Evolutionary conservation across 92 coral and sea anemone species (phyloP).

Genomic region (Micromussa lordhowensis): DNA sequence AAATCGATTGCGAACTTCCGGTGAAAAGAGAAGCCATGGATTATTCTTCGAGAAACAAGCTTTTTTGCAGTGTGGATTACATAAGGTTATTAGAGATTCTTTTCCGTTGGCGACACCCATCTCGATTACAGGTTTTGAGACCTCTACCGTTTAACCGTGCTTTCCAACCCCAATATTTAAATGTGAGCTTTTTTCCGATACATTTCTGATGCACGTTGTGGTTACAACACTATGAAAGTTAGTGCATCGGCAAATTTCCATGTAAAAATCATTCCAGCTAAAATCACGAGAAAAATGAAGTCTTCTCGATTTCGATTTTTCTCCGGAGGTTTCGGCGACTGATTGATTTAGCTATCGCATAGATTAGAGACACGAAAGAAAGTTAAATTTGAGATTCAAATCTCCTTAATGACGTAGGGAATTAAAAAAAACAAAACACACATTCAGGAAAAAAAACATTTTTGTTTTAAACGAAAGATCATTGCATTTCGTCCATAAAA

Average conservation of each 20-base stretch:
- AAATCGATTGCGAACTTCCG: neutral
- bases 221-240: neutral
- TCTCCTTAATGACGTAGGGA: neutral
- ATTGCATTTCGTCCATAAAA: too few species aligned
- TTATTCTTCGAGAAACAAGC: neutral
- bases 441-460: neutral
- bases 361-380: neutral
- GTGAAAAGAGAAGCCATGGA: neutral
- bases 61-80: neutral
- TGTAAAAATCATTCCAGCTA: neutral
- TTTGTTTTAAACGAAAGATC: neutral
- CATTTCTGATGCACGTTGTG: neutral
- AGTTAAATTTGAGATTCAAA: neutral
- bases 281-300: neutral
- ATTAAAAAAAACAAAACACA: neutral
- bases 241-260: neutral
- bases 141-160: neutral
- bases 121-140: neutral
- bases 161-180: neutral
- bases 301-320: neutral
- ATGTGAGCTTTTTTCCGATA: neutral
- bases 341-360: neutral
- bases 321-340: neutral
- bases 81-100: neutral
- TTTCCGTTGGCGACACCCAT: neutral